Conservation (phyloP, 2,888 invertebrate genomes). For the Trissonchulus latispiculum region DNA sequence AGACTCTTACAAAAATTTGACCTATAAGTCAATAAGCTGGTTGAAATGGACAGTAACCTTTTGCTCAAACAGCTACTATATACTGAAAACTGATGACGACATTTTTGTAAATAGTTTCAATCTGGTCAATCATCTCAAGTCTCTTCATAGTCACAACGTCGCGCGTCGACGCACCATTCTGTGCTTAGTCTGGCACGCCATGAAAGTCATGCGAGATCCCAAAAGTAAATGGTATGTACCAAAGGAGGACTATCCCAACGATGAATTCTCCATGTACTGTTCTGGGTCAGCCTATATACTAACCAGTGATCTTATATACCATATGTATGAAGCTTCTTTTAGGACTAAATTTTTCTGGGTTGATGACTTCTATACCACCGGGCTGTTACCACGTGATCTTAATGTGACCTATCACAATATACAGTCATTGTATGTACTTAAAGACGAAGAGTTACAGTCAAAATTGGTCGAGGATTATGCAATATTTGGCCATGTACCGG, state of each 20-base stretch:
- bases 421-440: slow-evolving; percentile 21
- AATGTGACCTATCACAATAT: slow-evolving; percentile 16
- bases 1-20: slow-evolving; percentile 23
- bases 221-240: slow-evolving; percentile 47
- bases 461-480: slow-evolving; percentile 20
- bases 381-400: slow-evolving; percentile 13
- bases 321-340: slow-evolving; percentile 36
- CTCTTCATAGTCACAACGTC: neutral
- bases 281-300: slow-evolving; percentile 46
- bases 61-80: slow-evolving; percentile 20
- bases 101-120: slow-evolving; percentile 25
- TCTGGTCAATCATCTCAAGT: slow-evolving; percentile 18
- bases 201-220: slow-evolving; percentile 43
- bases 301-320: slow-evolving; percentile 39
- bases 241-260: slow-evolving; percentile 39
- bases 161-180: slow-evolving; percentile 30
- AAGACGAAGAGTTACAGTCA: slow-evolving; percentile 5
- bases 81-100: slow-evolving; percentile 26
- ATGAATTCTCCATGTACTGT: slow-evolving; percentile 45
- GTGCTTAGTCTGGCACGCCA: slow-evolving; percentile 45
- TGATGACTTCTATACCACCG: slow-evolving; percentile 24
- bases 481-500: slow-evolving; percentile 25
- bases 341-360: slow-evolving; percentile 23
- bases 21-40: slow-evolving; percentile 24
- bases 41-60: slow-evolving; percentile 18